Evolutionary conservation across 2,113 vertebrate species (phyloP).

Genomic region (Sardina pilchardus): DNA sequence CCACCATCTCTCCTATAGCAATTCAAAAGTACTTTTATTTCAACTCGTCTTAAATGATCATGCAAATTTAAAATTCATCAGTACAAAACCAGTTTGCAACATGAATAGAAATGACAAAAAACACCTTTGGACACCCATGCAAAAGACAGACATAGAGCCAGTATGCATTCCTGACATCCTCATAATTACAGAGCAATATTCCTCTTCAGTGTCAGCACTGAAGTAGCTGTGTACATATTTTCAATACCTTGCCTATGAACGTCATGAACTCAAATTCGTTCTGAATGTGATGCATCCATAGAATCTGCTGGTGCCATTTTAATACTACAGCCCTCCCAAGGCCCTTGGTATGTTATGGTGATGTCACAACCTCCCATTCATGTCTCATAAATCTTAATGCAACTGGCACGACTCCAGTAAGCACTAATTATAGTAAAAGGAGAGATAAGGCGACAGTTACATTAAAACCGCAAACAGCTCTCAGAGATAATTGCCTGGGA

Average conservation of each 20-base stretch:
- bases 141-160: neutral
- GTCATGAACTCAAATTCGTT: neutral
- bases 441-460: constrained; percentile 1
- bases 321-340: neutral
- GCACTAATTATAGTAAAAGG: neutral
- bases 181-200: neutral
- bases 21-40: no score
- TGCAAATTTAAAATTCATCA: neutral
- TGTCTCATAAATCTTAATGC: constrained; percentile 37
- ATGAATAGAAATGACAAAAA: neutral
- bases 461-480: constrained; percentile 20
- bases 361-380: constrained; percentile 47
- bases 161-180: neutral
- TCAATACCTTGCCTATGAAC: neutral
- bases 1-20: no score
- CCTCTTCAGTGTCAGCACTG: neutral
- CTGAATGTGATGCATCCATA: neutral
- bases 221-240: neutral
- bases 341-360: constrained; percentile 35
- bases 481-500: constrained; percentile 20
- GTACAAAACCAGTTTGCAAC: neutral
- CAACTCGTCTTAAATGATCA: no score
- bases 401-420: neutral
- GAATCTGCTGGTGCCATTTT: neutral
- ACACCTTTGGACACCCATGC: neutral